phyloP scores from a whole-genome alignment of 2,113 vertebrate genomes.

The Rhipidura dahli region DNA sequence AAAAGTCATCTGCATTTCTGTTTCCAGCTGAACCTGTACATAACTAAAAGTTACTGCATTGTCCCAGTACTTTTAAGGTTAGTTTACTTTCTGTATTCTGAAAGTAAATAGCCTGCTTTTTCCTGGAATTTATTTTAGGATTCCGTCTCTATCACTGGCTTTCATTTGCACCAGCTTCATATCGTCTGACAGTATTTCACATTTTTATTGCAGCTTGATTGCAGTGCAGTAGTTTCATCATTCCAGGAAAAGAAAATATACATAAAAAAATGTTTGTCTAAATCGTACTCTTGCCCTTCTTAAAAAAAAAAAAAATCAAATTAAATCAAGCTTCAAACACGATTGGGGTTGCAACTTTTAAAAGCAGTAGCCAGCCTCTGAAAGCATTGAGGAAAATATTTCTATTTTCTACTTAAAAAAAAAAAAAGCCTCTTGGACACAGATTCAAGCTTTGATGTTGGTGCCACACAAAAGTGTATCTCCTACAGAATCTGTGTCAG shows the following conservation, averaged over 20 bases:
- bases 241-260: background rate
- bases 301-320: background rate
- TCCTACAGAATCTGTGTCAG: background rate
- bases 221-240: slow-evolving; percentile 31
- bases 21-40: fast-evolving
- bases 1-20: fast-evolving
- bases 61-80: background rate
- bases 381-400: background rate
- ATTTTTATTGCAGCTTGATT: slow-evolving; percentile 31
- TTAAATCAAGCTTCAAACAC: background rate
- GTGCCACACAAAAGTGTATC: background rate
- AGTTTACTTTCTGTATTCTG: slow-evolving; percentile 16
- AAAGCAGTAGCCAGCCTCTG: slow-evolving; percentile 14
- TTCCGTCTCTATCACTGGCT: slow-evolving; percentile 35
- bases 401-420: background rate
- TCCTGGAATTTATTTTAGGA: slow-evolving; percentile 36
- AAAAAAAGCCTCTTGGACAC: background rate
- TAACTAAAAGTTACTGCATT: background rate
- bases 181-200: slow-evolving; percentile 33
- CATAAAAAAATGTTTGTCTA: background rate
- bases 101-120: slow-evolving; percentile 54
- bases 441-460: background rate
- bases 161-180: slow-evolving; percentile 59
- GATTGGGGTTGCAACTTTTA: slow-evolving; percentile 4
- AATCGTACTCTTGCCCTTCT: slow-evolving; percentile 40